Evolutionary conservation across 1,140 invertebrate species (phyloP).

Genomic region (Leptestheria dahalacensis): DNA sequence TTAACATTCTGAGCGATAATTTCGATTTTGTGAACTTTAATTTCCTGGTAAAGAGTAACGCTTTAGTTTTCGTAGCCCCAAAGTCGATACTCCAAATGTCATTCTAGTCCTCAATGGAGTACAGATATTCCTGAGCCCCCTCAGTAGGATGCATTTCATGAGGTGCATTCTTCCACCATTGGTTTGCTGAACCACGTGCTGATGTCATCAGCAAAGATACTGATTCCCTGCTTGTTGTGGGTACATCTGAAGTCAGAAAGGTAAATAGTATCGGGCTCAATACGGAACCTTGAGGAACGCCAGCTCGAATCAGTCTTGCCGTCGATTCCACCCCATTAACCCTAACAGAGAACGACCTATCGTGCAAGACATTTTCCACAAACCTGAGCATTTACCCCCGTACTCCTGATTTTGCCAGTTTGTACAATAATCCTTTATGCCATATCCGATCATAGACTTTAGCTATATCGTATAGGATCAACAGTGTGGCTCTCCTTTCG

Average conservation of each 20-base stretch:
- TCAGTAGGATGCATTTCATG: too few species aligned
- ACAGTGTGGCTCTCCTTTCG: conserved; percentile 21
- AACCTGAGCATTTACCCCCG: not conserved
- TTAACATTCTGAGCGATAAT: not conserved
- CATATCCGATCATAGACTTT: conserved; percentile 31
- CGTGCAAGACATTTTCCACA: conserved; percentile 8
- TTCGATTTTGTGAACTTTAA: not conserved
- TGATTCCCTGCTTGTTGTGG: not conserved
- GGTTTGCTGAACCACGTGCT: not conserved
- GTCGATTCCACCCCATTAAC: not conserved
- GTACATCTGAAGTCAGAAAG: not conserved
- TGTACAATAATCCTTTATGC: conserved; percentile 25
- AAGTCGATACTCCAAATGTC: not conserved
- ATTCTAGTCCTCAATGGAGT: not conserved
- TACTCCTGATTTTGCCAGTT: conserved; percentile 19
- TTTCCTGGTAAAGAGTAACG: not conserved
- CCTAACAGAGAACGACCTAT: not conserved
- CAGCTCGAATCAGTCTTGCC: not conserved
- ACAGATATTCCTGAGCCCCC: not conserved
- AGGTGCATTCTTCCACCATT: not conserved
- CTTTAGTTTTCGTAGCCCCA: not conserved
- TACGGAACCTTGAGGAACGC: conserved; percentile 7
- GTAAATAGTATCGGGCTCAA: conserved; percentile 10
- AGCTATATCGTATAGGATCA: conserved; percentile 27
- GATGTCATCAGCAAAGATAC: conserved; percentile 3